Evolutionary conservation across 2,888 invertebrate species (phyloP).

Genomic region (Cryptocephalus primarius): DNA sequence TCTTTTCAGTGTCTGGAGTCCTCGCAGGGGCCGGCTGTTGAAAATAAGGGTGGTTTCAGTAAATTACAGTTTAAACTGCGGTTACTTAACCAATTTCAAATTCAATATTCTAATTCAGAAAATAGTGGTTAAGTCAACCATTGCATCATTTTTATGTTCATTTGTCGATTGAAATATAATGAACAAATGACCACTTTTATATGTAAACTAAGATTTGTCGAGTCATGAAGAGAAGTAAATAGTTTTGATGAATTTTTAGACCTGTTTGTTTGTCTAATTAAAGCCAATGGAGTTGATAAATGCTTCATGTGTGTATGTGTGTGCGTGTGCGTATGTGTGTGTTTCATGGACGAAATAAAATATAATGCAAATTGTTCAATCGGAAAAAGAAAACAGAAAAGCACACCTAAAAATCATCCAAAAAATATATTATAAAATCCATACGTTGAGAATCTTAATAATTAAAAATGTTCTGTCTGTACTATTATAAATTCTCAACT

Average conservation of each 20-base stretch:
- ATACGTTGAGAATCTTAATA: no score
- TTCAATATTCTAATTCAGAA: not conserved
- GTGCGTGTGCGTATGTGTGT: not conserved
- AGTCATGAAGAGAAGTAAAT: no score
- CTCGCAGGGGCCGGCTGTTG: constrained; percentile 51
- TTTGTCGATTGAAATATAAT: no score
- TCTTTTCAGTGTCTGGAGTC: constrained; percentile 57
- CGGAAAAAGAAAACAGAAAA: not conserved
- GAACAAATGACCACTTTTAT: no score
- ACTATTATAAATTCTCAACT: no score
- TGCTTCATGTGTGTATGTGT: constrained; percentile 10
- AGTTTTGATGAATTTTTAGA: no score
- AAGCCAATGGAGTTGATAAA: constrained; percentile 31
- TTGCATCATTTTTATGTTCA: no score
- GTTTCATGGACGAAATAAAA: not conserved
- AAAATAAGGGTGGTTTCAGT: constrained; percentile 20
- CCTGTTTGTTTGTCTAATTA: not conserved
- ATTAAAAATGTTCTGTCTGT: no score
- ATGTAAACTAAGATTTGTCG: not conserved
- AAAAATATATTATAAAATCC: no score
- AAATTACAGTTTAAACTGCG: not conserved
- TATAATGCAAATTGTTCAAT: not conserved
- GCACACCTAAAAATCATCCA: no score
- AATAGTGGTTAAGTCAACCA: not conserved
- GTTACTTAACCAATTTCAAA: not conserved